Evolutionary conservation across 1,140 invertebrate species (phyloP).

Genomic region (Penaeus indicus): DNA sequence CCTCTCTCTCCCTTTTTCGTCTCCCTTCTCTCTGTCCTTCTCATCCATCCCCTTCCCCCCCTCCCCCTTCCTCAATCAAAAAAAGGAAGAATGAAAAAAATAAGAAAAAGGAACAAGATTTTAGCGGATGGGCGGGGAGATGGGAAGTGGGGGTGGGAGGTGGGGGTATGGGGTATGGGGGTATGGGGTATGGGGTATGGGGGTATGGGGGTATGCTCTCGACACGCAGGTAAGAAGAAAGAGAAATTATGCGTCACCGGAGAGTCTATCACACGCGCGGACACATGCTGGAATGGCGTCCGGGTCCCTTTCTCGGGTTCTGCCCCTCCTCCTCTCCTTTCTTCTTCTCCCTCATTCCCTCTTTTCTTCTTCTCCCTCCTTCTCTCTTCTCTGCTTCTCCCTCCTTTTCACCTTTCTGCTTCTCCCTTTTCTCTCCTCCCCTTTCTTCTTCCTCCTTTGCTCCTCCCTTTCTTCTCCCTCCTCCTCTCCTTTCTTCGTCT

Average conservation of each 20-base stretch:
- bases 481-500: too few species aligned
- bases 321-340: too few species aligned
- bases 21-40: background rate
- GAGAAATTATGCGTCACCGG: constrained; percentile 57
- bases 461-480: too few species aligned
- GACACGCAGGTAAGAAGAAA: constrained; percentile 58
- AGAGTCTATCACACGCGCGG: constrained; percentile 51
- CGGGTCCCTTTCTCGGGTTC: constrained; percentile 53
- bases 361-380: too few species aligned
- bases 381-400: too few species aligned
- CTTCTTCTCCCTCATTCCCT: too few species aligned
- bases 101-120: too few species aligned
- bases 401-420: too few species aligned
- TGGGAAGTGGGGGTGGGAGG: background rate
- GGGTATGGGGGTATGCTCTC: background rate
- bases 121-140: background rate
- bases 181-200: constrained; percentile 12
- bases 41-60: too few species aligned
- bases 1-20: background rate
- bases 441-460: too few species aligned
- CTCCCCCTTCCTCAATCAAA: background rate
- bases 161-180: constrained; percentile 17
- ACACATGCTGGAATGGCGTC: too few species aligned
- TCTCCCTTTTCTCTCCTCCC: too few species aligned
- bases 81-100: background rate